Conservation (phyloP, 2,888 invertebrate genomes). For the Xylophagus ater region DNA sequence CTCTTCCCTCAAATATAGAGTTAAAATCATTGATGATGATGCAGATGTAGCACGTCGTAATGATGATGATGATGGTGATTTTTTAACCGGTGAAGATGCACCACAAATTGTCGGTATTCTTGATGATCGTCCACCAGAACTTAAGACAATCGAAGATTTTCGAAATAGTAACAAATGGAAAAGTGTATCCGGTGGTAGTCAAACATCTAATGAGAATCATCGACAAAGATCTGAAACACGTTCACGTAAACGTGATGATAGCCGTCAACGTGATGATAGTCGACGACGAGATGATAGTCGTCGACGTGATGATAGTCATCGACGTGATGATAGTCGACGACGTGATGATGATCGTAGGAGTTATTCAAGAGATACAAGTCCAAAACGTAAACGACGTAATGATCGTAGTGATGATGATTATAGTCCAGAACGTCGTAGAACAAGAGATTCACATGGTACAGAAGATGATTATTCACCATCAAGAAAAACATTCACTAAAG, state of each 20-base stretch:
- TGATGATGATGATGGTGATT: constrained; percentile 44
- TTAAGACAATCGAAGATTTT: constrained; percentile 29
- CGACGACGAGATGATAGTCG: not conserved
- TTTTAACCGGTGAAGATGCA: constrained; percentile 70
- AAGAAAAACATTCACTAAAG: too few relatives aligned
- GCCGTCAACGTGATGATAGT: not conserved
- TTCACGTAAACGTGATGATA: constrained; percentile 6
- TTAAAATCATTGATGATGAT: constrained; percentile 82
- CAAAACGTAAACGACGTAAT: too few relatives aligned
- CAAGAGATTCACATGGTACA: too few relatives aligned
- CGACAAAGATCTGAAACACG: constrained; percentile 20
- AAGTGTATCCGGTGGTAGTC: constrained; percentile 19
- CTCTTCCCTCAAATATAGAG: too few relatives aligned
- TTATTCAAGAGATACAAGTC: too few relatives aligned
- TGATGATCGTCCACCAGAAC: constrained; percentile 65
- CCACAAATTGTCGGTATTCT: constrained; percentile 82
- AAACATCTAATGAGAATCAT: not conserved
- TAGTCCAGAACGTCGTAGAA: too few relatives aligned
- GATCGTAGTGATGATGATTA: too few relatives aligned
- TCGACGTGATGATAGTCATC: not conserved
- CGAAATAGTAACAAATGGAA: constrained; percentile 30
- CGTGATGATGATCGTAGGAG: too few relatives aligned
- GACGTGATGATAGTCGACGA: constrained; percentile 3
- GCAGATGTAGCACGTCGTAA: constrained; percentile 49
- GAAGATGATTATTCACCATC: too few relatives aligned